These are phyloP conservation scores for Tachina grossa DNA, from an alignment of 2,888 invertebrate species.

Conservation along the genomic window DNA sequence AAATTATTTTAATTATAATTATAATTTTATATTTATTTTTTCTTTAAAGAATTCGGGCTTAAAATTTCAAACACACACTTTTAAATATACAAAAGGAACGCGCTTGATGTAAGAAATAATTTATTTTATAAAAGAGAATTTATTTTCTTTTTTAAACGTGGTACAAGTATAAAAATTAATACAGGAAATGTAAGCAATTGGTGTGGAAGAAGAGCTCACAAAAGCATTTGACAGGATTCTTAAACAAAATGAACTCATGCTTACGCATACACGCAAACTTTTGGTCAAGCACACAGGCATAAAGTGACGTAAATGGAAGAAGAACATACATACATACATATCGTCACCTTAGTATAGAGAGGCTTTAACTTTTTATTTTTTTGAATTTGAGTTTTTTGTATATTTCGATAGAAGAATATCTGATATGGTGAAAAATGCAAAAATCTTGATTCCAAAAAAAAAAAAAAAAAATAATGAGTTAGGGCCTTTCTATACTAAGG, in stretches of 20 bases:
- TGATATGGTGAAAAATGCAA: too few relatives aligned
- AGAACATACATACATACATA: not conserved
- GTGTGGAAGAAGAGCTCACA: constrained; percentile 64
- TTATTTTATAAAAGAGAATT: constrained; percentile 11
- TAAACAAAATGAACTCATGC: not conserved
- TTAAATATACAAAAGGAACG: not conserved
- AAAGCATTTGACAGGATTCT: constrained; percentile 66
- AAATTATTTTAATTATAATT: constrained; percentile 81
- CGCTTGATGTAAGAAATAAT: constrained; percentile 31
- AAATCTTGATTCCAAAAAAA: too few relatives aligned
- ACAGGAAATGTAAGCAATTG: constrained; percentile 73
- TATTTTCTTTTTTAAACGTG: constrained; percentile 30
- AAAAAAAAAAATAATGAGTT: too few relatives aligned
- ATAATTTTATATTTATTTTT: constrained; percentile 10
- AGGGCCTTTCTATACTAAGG: too few relatives aligned
- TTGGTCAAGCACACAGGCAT: not conserved
- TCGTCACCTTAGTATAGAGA: too few relatives aligned
- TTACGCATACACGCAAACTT: not conserved
- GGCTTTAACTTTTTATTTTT: too few relatives aligned
- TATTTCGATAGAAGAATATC: too few relatives aligned
- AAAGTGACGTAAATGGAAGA: constrained; percentile 61
- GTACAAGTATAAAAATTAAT: constrained; percentile 45
- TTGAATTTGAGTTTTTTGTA: too few relatives aligned
- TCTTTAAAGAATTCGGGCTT: constrained; percentile 12
- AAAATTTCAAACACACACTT: constrained; percentile 4